Conservation (phyloP, 2,113 vertebrate species). For the Pelusios castaneus region DNA sequence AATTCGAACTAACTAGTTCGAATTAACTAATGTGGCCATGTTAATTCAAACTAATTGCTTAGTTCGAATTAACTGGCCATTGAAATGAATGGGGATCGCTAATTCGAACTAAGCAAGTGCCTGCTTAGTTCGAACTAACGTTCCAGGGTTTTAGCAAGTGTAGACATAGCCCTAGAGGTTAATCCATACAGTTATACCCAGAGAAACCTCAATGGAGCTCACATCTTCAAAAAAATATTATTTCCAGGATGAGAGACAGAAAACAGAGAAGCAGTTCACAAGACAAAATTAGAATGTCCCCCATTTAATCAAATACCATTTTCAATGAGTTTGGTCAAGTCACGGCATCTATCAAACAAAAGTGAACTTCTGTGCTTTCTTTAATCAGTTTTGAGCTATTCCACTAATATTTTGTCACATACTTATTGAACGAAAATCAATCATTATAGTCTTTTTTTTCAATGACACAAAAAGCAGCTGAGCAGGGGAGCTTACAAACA, state of each 20-base stretch:
- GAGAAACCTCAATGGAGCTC: background rate
- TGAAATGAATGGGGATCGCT: no score
- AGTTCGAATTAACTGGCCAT: no score
- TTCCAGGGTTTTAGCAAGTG: no score
- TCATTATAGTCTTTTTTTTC: conserved; percentile 36
- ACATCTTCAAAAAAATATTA: background rate
- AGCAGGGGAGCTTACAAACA: background rate
- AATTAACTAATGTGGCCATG: no score
- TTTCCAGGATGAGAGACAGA: conserved; percentile 11
- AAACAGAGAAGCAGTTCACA: background rate
- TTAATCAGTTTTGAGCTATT: background rate
- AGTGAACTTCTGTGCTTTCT: background rate
- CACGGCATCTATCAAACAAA: background rate
- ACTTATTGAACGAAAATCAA: conserved; percentile 44
- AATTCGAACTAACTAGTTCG: no score
- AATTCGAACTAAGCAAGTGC: no score
- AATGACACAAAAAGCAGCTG: background rate
- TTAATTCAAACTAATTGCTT: no score
- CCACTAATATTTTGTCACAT: conserved; percentile 4
- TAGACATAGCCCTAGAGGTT: no score
- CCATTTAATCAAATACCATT: background rate
- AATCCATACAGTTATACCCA: background rate
- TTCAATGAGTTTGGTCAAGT: background rate
- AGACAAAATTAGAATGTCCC: background rate
- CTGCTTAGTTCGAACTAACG: no score